Evolutionary conservation across 2,797 vertebrate genomes (phyloP).

Genomic region (Discoglossus pictus): DNA sequence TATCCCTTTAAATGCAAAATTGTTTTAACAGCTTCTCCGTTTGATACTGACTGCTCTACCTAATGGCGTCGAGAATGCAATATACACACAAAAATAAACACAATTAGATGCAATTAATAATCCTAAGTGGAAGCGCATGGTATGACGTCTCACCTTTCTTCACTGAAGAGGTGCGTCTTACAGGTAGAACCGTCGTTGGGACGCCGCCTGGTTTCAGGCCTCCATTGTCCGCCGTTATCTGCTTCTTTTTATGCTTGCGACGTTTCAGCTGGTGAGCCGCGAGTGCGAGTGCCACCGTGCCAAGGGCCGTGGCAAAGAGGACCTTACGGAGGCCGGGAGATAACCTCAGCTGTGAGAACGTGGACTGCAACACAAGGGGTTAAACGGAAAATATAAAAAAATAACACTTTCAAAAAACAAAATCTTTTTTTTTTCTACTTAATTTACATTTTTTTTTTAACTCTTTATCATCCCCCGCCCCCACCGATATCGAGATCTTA

Average conservation of each 20-base stretch:
- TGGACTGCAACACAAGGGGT: conserved; percentile 68
- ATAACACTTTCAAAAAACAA: neutral
- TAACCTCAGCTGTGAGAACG: conserved; percentile 91
- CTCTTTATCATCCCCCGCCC: no score
- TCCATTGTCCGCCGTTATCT: conserved; percentile 70
- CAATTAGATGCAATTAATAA: no score
- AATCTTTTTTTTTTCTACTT: no score
- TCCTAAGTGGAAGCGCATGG: no score
- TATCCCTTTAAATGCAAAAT: no score
- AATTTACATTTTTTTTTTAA: no score
- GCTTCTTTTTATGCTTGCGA: conserved; percentile 87
- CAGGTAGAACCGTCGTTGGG: conserved; percentile 79
- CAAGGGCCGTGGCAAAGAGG: conserved; percentile 92
- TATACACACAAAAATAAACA: no score
- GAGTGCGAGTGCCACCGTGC: conserved; percentile 91
- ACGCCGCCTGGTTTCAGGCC: conserved; percentile 74
- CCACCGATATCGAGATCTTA: no score
- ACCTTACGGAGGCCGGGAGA: conserved; percentile 92
- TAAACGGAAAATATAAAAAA: conserved; percentile 7
- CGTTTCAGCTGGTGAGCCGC: conserved; percentile 95
- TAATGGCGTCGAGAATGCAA: no score
- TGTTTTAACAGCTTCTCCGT: no score
- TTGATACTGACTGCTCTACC: no score
- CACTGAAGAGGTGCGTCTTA: conserved; percentile 79
- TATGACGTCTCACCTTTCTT: conserved; percentile 86